These are phyloP conservation scores for Lucilia sericata DNA, from an alignment of 1,140 invertebrate genomes.

Conservation along the genomic window DNA sequence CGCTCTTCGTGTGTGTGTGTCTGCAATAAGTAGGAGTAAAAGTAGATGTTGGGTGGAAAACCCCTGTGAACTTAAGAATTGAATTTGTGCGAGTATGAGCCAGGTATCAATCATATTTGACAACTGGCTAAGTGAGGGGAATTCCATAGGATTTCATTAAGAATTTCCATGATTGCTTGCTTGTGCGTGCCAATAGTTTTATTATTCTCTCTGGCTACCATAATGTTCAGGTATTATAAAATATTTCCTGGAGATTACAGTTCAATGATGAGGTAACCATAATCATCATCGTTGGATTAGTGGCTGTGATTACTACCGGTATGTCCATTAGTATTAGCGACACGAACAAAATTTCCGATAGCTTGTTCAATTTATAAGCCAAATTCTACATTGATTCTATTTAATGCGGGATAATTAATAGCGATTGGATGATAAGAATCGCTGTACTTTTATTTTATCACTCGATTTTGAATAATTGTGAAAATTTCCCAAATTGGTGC, in stretches of 20 bases:
- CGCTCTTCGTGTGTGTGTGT: not conserved
- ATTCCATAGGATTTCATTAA: conserved; percentile 13
- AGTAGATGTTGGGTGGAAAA: not conserved
- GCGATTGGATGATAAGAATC: not conserved
- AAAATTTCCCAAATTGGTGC: not conserved
- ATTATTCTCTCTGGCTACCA: not conserved
- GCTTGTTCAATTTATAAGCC: no score
- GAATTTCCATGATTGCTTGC: not conserved
- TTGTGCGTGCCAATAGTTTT: not conserved
- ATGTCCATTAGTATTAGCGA: not conserved
- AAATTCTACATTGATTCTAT: not conserved
- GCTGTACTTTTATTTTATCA: not conserved
- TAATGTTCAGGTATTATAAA: not conserved
- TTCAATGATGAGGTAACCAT: not conserved
- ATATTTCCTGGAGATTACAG: not conserved
- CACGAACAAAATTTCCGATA: not conserved
- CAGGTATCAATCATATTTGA: not conserved
- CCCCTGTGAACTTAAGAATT: not conserved
- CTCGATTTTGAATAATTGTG: not conserved
- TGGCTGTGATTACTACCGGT: not conserved
- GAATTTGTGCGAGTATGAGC: not conserved
- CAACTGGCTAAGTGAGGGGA: conserved; percentile 14
- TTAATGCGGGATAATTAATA: not conserved
- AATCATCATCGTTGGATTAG: not conserved
- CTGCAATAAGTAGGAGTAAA: not conserved